Conservation (phyloP, 2,797 vertebrate genomes). For the Cossypha caffra region DNA sequence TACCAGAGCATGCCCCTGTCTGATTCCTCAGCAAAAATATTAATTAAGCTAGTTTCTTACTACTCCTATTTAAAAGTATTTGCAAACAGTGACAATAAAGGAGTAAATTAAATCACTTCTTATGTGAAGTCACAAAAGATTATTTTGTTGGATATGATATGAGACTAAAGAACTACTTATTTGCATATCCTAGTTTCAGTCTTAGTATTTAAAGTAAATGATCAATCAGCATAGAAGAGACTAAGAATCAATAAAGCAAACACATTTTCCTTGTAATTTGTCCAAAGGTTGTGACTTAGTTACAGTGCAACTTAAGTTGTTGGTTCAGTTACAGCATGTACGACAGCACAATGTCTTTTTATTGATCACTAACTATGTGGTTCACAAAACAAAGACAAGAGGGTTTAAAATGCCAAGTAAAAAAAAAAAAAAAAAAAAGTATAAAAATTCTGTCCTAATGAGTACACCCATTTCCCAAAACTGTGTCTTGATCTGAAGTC, state of each 20-base stretch:
- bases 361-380: constrained; percentile 44
- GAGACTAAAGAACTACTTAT: not conserved
- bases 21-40: not conserved
- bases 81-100: not conserved
- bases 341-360: constrained; percentile 61
- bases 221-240: constrained; percentile 34
- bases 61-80: not conserved
- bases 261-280: constrained; percentile 63
- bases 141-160: not conserved
- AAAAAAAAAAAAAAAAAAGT: not conserved
- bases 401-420: constrained; percentile 43
- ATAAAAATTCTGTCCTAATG: not conserved
- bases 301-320: constrained; percentile 69
- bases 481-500: not conserved
- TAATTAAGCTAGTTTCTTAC: not conserved
- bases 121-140: not conserved
- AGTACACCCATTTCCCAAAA: not conserved
- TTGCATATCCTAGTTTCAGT: constrained; percentile 16
- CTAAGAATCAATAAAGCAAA: constrained; percentile 64
- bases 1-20: not conserved
- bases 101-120: not conserved
- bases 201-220: constrained; percentile 13
- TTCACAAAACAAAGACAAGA: constrained; percentile 41
- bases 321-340: constrained; percentile 61
- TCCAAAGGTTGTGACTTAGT: constrained; percentile 74